A percentile compares a stretch with the other conserved stretches of the same genome.
These are phyloP conservation scores for Gila orcuttii DNA, from an alignment of 2,113 vertebrate species.

Conservation along the genomic window DNA sequence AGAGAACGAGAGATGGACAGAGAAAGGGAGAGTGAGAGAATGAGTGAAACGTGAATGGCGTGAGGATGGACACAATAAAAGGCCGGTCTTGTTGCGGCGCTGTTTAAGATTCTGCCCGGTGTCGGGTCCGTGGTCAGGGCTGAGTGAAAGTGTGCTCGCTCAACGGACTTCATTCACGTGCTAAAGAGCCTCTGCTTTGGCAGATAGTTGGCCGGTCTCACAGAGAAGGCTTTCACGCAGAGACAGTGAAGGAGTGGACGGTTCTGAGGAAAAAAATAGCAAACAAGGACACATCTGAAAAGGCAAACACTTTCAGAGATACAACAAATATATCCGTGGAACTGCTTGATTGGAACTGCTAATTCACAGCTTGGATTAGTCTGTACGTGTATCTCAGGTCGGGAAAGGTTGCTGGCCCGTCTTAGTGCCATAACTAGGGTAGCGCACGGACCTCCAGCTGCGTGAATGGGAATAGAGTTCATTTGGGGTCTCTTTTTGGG, in stretches of 20 bases:
- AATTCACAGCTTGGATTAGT: too few species aligned
- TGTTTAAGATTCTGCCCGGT: conserved; percentile 80
- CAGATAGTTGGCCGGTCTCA: conserved; percentile 83
- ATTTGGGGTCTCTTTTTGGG: conserved; percentile 18
- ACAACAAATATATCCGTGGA: conserved; percentile 66
- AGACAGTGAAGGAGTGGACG: conserved; percentile 77
- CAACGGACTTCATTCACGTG: conserved; percentile 81
- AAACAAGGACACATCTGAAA: conserved; percentile 60
- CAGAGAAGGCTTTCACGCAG: conserved; percentile 82
- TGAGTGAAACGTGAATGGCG: conserved; percentile 55
- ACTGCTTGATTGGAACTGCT: conserved; percentile 42
- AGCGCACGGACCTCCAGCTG: background rate
- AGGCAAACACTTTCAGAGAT: conserved; percentile 63
- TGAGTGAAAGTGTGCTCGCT: conserved; percentile 73
- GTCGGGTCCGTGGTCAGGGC: conserved; percentile 53
- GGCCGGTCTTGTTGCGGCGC: conserved; percentile 72
- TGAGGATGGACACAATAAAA: conserved; percentile 49
- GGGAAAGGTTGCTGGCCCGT: background rate
- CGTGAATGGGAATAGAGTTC: conserved; percentile 21
- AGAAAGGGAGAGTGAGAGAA: conserved; percentile 36
- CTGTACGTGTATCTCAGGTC: background rate
- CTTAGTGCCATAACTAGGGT: conserved; percentile 15
- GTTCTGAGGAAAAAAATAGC: conserved; percentile 26
- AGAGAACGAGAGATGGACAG: conserved; percentile 5
- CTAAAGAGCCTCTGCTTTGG: conserved; percentile 81